Conservation (phyloP, 2,113 vertebrate species). For the Galemys pyrenaicus region DNA sequence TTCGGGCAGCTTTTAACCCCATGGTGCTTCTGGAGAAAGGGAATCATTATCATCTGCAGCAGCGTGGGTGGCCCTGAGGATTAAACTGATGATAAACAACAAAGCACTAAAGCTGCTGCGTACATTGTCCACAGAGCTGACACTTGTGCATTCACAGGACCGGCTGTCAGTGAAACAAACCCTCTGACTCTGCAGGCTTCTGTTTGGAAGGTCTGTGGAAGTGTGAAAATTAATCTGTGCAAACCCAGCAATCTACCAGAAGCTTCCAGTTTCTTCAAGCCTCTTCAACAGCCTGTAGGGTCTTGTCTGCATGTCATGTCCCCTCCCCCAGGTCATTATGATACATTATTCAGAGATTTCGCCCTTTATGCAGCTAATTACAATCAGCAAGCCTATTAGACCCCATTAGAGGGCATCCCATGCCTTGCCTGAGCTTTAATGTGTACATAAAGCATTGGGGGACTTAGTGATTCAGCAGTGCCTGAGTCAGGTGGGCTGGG, state of each 20-base stretch:
- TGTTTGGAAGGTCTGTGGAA: neutral
- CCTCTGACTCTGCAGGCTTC: neutral
- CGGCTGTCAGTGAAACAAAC: neutral
- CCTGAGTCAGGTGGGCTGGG: neutral
- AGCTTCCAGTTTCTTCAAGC: neutral
- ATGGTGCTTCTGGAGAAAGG: neutral
- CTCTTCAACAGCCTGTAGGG: neutral
- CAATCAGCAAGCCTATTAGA: neutral
- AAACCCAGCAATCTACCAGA: neutral
- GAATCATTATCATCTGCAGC: neutral
- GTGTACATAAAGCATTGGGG: neutral
- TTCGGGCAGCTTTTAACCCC: neutral
- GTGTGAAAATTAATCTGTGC: neutral
- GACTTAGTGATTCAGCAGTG: neutral
- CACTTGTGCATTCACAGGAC: too few relatives aligned
- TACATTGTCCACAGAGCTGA: too few relatives aligned
- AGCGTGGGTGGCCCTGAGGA: neutral
- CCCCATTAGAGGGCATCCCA: neutral
- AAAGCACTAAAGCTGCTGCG: rapidly evolving
- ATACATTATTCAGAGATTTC: neutral
- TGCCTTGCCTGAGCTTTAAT: neutral
- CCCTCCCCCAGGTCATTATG: neutral
- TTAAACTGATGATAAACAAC: too few relatives aligned
- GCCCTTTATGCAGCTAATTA: neutral
- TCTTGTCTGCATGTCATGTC: neutral